Conservation (phyloP, 2,797 vertebrate species). For the Hybognathus amarus region DNA sequence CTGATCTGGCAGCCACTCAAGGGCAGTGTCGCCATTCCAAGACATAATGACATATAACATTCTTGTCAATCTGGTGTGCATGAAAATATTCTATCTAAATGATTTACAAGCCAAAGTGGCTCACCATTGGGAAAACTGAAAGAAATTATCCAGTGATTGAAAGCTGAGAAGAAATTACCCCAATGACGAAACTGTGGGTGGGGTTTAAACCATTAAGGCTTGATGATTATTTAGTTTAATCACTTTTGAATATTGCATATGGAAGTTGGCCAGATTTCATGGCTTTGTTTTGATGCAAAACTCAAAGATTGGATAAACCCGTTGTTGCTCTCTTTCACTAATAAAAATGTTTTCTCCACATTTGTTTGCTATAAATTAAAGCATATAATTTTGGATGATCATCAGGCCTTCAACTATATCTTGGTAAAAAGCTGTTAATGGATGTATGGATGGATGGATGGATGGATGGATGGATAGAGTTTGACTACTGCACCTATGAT, state of each 20-base stretch:
- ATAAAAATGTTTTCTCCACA: background rate
- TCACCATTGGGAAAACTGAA: slow-evolving; percentile 21
- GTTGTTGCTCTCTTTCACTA: background rate
- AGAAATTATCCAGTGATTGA: slow-evolving; percentile 3
- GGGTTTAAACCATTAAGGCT: background rate
- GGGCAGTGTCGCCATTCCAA: background rate
- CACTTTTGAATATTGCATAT: background rate
- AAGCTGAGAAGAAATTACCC: slow-evolving; percentile 16
- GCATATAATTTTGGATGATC: background rate
- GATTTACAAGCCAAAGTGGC: slow-evolving; percentile 9
- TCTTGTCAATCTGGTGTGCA: background rate
- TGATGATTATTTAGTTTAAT: background rate
- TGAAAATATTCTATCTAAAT: background rate
- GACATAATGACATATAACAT: background rate
- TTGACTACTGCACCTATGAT: too few species aligned
- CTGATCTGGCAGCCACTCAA: slow-evolving; percentile 10
- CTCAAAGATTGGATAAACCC: background rate
- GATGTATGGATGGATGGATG: too few species aligned
- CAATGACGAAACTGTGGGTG: background rate
- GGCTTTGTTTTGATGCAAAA: background rate
- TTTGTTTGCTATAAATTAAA: background rate
- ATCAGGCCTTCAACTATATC: background rate
- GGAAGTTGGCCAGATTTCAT: background rate
- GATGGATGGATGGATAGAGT: too few species aligned
- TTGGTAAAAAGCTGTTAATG: background rate